phyloP scores from a whole-genome alignment of 2,888 invertebrate species.

The Myopa tessellatipennis region DNA sequence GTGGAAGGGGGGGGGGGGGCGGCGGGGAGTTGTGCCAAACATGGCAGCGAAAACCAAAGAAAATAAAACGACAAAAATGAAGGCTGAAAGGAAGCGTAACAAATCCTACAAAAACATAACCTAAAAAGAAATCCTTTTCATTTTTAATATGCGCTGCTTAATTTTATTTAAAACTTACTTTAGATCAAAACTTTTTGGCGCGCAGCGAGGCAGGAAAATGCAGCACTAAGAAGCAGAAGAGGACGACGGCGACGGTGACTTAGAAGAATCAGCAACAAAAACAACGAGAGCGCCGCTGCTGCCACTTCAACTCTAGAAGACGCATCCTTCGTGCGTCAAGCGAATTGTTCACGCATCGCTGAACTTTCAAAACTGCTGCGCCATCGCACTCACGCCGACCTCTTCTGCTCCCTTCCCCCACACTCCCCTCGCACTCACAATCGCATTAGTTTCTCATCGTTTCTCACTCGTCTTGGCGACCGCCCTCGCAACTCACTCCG shows the following conservation, averaged over 20 bases:
- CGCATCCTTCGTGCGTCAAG: conserved; percentile 34
- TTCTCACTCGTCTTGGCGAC: too few species aligned
- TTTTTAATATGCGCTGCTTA: conserved; percentile 30
- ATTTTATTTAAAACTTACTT: conserved; percentile 35
- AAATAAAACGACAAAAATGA: conserved; percentile 5
- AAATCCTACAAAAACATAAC: conserved; percentile 26
- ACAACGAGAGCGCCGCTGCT: not conserved
- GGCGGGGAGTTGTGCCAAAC: not conserved
- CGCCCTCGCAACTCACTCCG: not conserved
- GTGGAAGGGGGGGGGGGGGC: too few species aligned
- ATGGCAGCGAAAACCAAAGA: not conserved
- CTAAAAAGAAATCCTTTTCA: conserved; percentile 17
- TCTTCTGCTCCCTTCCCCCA: not conserved
- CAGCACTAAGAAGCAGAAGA: not conserved
- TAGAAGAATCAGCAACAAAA: not conserved
- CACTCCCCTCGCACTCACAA: not conserved
- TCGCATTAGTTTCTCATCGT: too few species aligned
- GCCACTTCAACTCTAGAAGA: not conserved
- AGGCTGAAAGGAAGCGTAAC: conserved; percentile 19
- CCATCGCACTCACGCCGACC: not conserved
- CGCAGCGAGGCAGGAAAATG: not conserved
- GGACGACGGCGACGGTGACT: not conserved
- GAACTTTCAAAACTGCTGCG: conserved; percentile 28
- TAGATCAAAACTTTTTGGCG: conserved; percentile 14
- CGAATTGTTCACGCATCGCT: conserved; percentile 37